A percentile compares a stretch with the other conserved stretches of the same genome.
These are phyloP conservation scores for Melanaphis sacchari DNA, from an alignment of 1,140 invertebrate species.

Conservation along the genomic window DNA sequence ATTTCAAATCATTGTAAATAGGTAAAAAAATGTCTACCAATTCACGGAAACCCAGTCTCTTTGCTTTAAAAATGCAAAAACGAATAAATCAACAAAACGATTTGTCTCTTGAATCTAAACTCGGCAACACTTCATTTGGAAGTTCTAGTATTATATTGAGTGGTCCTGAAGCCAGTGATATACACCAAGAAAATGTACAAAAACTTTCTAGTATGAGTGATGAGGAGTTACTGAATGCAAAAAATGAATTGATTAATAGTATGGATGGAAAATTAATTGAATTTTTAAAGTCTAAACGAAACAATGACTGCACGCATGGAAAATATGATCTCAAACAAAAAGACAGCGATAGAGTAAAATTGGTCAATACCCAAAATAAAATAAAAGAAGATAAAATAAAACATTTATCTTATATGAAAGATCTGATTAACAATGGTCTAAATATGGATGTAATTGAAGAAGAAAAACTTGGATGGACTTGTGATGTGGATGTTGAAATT, in stretches of 20 bases:
- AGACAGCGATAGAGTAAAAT: slow-evolving; percentile 16
- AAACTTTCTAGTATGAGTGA: slow-evolving; percentile 74
- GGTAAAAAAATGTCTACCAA: slow-evolving; percentile 48
- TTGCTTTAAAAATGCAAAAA: slow-evolving; percentile 60
- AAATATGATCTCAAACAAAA: slow-evolving; percentile 14
- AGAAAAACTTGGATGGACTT: slow-evolving; percentile 87
- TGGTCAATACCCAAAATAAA: not conserved
- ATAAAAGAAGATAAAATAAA: not conserved
- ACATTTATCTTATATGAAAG: slow-evolving; percentile 62
- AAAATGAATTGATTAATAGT: slow-evolving; percentile 70
- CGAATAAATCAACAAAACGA: slow-evolving; percentile 45
- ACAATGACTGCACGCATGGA: not conserved
- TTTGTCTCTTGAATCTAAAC: not conserved
- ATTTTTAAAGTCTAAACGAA: slow-evolving; percentile 67
- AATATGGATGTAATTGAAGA: slow-evolving; percentile 83
- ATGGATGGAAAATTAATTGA: slow-evolving; percentile 74
- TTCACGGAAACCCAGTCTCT: slow-evolving; percentile 60
- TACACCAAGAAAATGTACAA: slow-evolving; percentile 78
- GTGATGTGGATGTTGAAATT: slow-evolving; percentile 67
- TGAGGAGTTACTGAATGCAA: slow-evolving; percentile 79
- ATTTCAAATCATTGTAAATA: slow-evolving; percentile 34
- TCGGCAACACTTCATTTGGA: slow-evolving; percentile 58
- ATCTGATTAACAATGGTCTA: slow-evolving; percentile 74
- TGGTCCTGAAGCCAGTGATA: slow-evolving; percentile 68
- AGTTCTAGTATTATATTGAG: slow-evolving; percentile 67